A percentile compares a stretch with the other conserved stretches of the same genome.
Evolutionary conservation across 2,888 invertebrate species (phyloP).

Genomic region (Nemotelus pantherinus): DNA sequence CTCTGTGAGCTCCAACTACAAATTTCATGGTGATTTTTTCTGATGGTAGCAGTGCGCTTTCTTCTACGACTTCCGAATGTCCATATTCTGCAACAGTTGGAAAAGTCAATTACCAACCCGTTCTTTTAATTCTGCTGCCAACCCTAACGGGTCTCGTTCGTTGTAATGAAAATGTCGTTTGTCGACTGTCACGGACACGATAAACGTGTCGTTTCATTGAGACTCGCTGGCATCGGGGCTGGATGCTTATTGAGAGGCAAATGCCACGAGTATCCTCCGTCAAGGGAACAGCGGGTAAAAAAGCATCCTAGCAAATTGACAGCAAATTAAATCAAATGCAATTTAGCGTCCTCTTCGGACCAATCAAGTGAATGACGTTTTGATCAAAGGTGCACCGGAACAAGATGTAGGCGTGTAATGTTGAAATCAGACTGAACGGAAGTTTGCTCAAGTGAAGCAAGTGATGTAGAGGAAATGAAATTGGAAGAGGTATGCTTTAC

Average conservation of each 20-base stretch:
- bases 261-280: background rate
- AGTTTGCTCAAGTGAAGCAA: too few species aligned
- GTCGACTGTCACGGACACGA: background rate
- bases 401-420: too few species aligned
- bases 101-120: conserved; percentile 28
- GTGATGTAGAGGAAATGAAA: too few species aligned
- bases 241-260: background rate
- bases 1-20: too few species aligned
- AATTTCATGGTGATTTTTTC: too few species aligned
- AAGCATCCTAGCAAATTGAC: background rate
- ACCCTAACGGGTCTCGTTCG: background rate
- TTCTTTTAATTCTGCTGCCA: conserved; percentile 19
- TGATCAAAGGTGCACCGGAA: background rate
- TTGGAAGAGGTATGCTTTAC: too few species aligned
- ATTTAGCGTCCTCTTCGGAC: background rate
- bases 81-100: background rate
- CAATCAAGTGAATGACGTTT: background rate
- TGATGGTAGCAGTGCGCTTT: background rate
- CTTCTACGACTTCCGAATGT: background rate
- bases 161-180: background rate
- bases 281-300: background rate
- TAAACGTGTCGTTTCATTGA: background rate
- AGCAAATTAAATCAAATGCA: conserved; percentile 24
- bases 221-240: background rate
- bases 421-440: too few species aligned